Conservation (phyloP, 1,140 invertebrate species). For the Alviniconcha marisindica region DNA sequence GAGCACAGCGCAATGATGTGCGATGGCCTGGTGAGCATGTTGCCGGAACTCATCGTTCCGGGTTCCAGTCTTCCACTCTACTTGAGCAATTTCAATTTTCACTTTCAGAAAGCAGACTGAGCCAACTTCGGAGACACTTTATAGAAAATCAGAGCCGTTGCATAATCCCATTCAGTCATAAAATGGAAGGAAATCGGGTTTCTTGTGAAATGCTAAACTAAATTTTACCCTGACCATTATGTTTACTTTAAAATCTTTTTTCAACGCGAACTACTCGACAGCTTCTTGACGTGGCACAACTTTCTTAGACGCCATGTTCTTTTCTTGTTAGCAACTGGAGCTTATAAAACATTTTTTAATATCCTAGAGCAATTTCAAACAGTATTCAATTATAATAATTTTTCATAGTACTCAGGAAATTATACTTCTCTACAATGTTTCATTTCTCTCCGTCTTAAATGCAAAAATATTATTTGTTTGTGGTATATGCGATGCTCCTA, state of each 20-base stretch:
- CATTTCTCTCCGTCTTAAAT: no score
- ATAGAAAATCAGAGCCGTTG: not conserved
- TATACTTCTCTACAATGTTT: no score
- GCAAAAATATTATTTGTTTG: no score
- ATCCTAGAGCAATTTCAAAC: no score
- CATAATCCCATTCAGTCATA: not conserved
- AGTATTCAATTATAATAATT: no score
- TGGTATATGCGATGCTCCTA: no score
- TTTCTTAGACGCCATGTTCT: slow-evolving; percentile 19
- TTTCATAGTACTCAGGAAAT: no score
- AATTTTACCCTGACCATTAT: not conserved
- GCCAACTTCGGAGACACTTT: not conserved
- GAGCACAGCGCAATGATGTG: slow-evolving; percentile 84
- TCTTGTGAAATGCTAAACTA: not conserved
- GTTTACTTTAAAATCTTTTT: not conserved
- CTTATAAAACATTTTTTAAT: no score
- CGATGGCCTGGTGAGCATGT: slow-evolving; percentile 74
- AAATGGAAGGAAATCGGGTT: no score
- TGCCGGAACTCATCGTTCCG: not conserved
- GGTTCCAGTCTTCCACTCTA: no score
- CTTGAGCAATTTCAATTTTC: not conserved
- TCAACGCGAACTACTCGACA: not conserved
- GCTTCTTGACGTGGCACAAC: slow-evolving; percentile 25
- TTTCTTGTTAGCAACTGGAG: slow-evolving; percentile 10
- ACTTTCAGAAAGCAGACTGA: not conserved